phyloP scores from a whole-genome alignment of 2,888 invertebrate genomes.

The Gymnocheta viridis region DNA sequence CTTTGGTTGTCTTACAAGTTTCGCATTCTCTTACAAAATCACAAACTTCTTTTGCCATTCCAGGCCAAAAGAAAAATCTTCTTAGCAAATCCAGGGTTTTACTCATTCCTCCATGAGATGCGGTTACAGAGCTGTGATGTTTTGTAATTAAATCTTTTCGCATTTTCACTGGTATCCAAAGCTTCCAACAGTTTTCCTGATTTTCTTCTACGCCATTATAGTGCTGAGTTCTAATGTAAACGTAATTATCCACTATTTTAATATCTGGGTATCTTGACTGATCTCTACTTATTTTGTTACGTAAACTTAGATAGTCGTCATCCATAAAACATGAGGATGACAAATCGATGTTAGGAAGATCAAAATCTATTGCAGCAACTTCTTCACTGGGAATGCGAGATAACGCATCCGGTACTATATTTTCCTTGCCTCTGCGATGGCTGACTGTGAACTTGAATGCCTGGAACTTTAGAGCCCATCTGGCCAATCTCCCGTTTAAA shows the following conservation, averaged over 20 bases:
- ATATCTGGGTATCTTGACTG: background rate
- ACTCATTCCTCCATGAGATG: slow-evolving; percentile 20
- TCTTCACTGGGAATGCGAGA: background rate
- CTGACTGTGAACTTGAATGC: background rate
- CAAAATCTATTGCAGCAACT: background rate
- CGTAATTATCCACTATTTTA: background rate
- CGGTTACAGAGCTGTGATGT: background rate
- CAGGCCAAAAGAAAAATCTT: slow-evolving; percentile 32
- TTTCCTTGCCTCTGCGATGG: background rate
- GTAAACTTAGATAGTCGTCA: background rate
- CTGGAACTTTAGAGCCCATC: slow-evolving; percentile 42
- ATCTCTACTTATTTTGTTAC: background rate
- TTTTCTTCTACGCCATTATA: background rate
- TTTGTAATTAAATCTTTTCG: background rate
- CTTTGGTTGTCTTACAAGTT: slow-evolving; percentile 31
- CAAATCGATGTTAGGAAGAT: background rate
- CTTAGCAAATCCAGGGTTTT: background rate
- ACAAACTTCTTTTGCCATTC: slow-evolving; percentile 6
- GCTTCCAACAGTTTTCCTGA: background rate
- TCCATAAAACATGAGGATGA: background rate
- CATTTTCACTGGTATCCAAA: background rate
- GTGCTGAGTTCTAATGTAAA: slow-evolving; percentile 2
- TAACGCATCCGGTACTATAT: background rate
- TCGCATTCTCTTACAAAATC: slow-evolving; percentile 22
- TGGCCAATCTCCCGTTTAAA: slow-evolving; percentile 27